phyloP scores from a whole-genome alignment of 2,888 invertebrate genomes.

The Gastrophysa polygoni region DNA sequence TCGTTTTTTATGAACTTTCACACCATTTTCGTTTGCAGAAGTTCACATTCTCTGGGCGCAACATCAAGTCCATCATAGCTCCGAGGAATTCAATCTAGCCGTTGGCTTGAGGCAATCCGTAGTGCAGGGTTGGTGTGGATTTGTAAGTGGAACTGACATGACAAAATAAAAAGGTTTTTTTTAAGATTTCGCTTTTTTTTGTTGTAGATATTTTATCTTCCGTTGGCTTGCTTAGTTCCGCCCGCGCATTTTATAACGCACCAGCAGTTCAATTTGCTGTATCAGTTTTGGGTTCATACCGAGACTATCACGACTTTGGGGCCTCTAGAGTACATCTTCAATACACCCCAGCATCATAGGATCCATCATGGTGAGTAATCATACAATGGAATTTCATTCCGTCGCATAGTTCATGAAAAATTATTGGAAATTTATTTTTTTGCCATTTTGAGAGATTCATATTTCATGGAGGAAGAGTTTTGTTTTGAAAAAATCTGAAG shows the following conservation, averaged over 20 bases:
- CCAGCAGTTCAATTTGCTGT: constrained; percentile 86
- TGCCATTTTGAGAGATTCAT: no score
- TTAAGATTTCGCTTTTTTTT: constrained; percentile 11
- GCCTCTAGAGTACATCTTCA: constrained; percentile 84
- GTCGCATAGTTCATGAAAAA: no score
- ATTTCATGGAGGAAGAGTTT: no score
- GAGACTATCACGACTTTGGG: constrained; percentile 80
- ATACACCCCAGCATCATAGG: constrained; percentile 89
- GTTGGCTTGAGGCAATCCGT: constrained; percentile 83
- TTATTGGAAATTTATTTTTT: no score
- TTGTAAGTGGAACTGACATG: no score
- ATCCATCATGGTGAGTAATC: constrained; percentile 75
- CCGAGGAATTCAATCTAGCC: constrained; percentile 86
- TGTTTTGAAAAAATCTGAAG: no score
- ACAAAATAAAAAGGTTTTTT: no score
- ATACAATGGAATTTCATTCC: not conserved
- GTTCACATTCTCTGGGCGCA: constrained; percentile 86
- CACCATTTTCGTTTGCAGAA: no score
- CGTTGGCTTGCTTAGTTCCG: constrained; percentile 77
- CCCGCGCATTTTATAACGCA: constrained; percentile 83
- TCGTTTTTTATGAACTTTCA: no score
- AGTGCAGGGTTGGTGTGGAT: constrained; percentile 80
- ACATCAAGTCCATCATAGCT: constrained; percentile 91
- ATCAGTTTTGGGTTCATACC: constrained; percentile 95
- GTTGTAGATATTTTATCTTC: constrained; percentile 72